phyloP scores from a whole-genome alignment of 2,888 invertebrate genomes.

The Leuctra nigra region DNA sequence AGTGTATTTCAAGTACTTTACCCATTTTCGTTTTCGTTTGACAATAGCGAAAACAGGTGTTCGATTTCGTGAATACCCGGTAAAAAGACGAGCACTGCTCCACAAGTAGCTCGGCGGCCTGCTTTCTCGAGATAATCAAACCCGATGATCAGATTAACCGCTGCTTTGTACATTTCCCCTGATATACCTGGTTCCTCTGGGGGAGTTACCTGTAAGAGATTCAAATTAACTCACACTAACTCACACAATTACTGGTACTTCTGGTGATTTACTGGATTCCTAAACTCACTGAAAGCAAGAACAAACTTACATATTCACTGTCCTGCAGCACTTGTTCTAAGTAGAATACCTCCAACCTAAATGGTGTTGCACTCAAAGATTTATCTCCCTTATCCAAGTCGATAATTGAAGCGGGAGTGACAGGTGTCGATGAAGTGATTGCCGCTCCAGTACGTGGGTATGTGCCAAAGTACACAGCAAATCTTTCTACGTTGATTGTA shows the following conservation, averaged over 20 bases:
- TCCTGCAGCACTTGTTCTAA: no score
- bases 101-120: background rate
- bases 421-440: background rate
- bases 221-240: background rate
- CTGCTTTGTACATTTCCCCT: conserved; percentile 53
- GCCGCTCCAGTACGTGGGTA: background rate
- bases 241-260: no score
- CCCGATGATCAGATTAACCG: conserved; percentile 53
- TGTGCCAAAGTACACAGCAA: conserved; percentile 60
- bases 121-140: conserved; percentile 56
- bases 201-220: background rate
- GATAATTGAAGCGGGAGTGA: conserved; percentile 47
- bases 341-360: no score
- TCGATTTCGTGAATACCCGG: conserved; percentile 86
- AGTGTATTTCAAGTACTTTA: no score
- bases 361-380: no score
- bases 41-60: conserved; percentile 48
- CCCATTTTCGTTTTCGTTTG: conserved; percentile 16
- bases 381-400: conserved; percentile 37
- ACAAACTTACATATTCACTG: no score
- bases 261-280: no score
- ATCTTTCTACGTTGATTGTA: conserved; percentile 69
- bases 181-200: conserved; percentile 49
- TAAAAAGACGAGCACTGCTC: conserved; percentile 80
- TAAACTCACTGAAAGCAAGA: no score